Evolutionary conservation across 2,888 invertebrate species (phyloP).

Genomic region (Copidosoma aretas): DNA sequence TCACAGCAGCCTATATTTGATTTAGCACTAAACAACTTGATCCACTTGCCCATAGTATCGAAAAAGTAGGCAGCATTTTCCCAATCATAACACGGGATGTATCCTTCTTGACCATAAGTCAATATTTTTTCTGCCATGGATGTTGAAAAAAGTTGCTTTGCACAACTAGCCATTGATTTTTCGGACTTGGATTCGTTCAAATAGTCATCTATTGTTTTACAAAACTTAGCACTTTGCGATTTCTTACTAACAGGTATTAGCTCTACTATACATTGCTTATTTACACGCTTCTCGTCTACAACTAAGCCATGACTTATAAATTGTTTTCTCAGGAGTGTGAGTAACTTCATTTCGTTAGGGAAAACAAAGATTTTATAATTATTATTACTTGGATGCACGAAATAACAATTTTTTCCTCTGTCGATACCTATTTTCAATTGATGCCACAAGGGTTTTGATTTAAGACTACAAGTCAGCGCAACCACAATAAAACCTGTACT

Average conservation of each 20-base stretch:
- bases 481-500: conserved; percentile 38
- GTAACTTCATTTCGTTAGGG: conserved; percentile 21
- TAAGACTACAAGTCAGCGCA: conserved; percentile 32
- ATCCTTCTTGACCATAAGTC: conserved; percentile 2
- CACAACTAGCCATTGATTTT: background rate
- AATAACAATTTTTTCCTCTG: conserved; percentile 12
- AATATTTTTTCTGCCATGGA: conserved; percentile 8
- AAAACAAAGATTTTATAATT: conserved; percentile 30
- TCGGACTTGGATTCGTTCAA: conserved; percentile 1
- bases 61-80: conserved; percentile 20
- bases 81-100: conserved; percentile 17
- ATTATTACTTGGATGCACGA: conserved; percentile 21
- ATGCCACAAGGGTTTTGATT: conserved; percentile 10
- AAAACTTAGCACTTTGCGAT: background rate
- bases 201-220: conserved; percentile 2
- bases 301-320: conserved; percentile 33
- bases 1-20: conserved; percentile 4
- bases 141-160: conserved; percentile 21
- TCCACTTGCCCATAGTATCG: conserved; percentile 17
- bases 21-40: conserved; percentile 17
- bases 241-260: conserved; percentile 7
- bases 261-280: conserved; percentile 25
- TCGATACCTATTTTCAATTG: conserved; percentile 17
- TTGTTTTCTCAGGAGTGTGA: conserved; percentile 12
- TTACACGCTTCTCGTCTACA: conserved; percentile 4